Evolutionary conservation across 2,888 invertebrate genomes (phyloP), one percentile per base, ranked within the genome.

Genomic region (Diarsia rubi): DNA sequence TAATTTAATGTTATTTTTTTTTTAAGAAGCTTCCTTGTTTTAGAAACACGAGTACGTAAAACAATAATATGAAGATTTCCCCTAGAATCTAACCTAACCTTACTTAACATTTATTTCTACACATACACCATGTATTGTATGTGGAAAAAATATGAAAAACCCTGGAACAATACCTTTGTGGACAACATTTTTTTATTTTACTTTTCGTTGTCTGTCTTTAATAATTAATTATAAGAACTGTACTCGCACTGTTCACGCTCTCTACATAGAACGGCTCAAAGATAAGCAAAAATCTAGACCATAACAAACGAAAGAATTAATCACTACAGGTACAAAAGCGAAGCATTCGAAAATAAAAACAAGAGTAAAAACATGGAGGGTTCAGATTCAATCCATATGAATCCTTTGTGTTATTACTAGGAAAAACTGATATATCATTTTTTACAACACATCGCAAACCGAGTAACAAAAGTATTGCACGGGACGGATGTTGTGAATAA

Each of bases 401-500:
- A 54, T 57, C 73, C 49, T 45, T 63, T 73, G 31, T 52, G 44
- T 44, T 63, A 45, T 73, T 31, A 24, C 60, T 52, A 62, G 44
- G 44, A 45, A 54, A 62, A 63, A 52, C 16, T 52, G 44, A 72
- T 62, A 52, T 24, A 52, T 31, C 16, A 44, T 47, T 24, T 73
- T 62, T 54, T 59, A 24, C 69, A 49, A 76, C 42, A 64, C 68
- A 19, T 19, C 37, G 12, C 27, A 54, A 75, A 63, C 54, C 9
- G 47, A 69, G 14, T 57, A 49, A 49, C 63, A 75, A 69, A 76
- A 64, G 27, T 57, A 75, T 49, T 47, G 21, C 54, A 27, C 6
- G 12, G 45, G 27, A 75, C 45, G 14, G 45, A 31, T 31, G 37
- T 27, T 42, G 42, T 47, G 19, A 47, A 75, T 54, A 62, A 67